A percentile compares a stretch with the other conserved stretches of the same genome.
Conservation (phyloP, 2,113 vertebrate species). For the Peromyscus maniculatus region DNA sequence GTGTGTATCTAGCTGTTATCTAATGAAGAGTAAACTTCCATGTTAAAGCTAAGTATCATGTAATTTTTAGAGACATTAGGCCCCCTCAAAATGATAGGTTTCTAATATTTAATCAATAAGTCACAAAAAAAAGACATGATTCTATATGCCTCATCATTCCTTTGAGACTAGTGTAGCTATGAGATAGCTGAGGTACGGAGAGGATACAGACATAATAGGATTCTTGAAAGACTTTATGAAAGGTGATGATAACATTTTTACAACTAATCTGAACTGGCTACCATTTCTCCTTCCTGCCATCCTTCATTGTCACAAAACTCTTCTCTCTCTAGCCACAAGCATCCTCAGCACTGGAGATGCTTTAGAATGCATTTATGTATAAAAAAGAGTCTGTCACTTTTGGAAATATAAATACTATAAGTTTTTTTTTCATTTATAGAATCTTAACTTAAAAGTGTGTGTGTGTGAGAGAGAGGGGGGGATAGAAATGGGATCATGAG, state of each 20-base stretch:
- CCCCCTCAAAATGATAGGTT: background rate
- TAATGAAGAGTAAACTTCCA: slow-evolving; percentile 4
- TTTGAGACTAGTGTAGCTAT: background rate
- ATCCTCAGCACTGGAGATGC: background rate
- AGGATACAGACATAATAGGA: background rate
- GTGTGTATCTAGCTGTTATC: background rate
- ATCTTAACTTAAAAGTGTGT: background rate
- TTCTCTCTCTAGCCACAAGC: background rate
- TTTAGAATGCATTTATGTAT: background rate
- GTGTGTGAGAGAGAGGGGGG: background rate
- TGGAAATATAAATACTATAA: background rate
- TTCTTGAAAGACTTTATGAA: slow-evolving; percentile 42
- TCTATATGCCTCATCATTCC: slow-evolving; percentile 4
- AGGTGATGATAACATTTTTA: background rate
- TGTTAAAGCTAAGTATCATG: background rate
- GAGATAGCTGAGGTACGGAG: slow-evolving; percentile 18
- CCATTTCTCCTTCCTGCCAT: slow-evolving; percentile 3
- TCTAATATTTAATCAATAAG: slow-evolving; percentile 38
- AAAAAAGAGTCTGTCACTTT: background rate
- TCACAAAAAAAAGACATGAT: background rate
- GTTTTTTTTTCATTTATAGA: background rate
- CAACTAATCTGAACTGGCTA: background rate
- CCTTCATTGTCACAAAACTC: background rate
- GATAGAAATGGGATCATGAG: background rate
- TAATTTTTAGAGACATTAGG: slow-evolving; percentile 28